Conservation (phyloP, 2,888 invertebrate genomes). For the Neoaliturus tenellus region DNA sequence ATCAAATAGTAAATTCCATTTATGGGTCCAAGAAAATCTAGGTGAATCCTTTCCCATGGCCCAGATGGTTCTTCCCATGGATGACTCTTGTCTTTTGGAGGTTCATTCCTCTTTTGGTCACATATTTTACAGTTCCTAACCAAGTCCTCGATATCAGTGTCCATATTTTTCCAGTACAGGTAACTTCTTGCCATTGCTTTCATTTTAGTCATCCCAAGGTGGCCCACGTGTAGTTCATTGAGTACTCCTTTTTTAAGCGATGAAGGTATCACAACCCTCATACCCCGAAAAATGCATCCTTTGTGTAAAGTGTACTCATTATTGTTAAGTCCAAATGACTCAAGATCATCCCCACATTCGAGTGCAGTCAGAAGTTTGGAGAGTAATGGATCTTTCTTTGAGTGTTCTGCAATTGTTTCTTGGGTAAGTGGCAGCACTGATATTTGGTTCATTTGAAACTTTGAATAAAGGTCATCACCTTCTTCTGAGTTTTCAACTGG, state of each 20-base stretch:
- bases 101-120: neutral
- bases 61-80: constrained; percentile 65
- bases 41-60: constrained; percentile 67
- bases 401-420: constrained; percentile 13
- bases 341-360: too few species aligned
- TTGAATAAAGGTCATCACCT: constrained; percentile 4
- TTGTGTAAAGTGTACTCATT: too few species aligned
- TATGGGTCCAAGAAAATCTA: constrained; percentile 68
- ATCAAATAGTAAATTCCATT: constrained; percentile 53
- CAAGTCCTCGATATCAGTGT: constrained; percentile 27
- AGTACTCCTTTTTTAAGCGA: constrained; percentile 38
- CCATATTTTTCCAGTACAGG: neutral
- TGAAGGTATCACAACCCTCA: neutral
- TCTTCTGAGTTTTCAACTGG: neutral
- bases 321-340: too few species aligned
- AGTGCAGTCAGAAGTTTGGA: too few species aligned
- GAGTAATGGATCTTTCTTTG: neutral
- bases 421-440: constrained; percentile 12
- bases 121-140: constrained; percentile 24
- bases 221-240: too few species aligned
- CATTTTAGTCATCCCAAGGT: neutral
- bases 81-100: constrained; percentile 59
- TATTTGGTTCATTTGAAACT: constrained; percentile 21
- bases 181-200: constrained; percentile 54
- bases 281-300: too few species aligned